A percentile compares a stretch with the other conserved stretches of the same genome.
Evolutionary conservation across 2,113 vertebrate species (phyloP).

Genomic region (Gymnorhina tibicen): DNA sequence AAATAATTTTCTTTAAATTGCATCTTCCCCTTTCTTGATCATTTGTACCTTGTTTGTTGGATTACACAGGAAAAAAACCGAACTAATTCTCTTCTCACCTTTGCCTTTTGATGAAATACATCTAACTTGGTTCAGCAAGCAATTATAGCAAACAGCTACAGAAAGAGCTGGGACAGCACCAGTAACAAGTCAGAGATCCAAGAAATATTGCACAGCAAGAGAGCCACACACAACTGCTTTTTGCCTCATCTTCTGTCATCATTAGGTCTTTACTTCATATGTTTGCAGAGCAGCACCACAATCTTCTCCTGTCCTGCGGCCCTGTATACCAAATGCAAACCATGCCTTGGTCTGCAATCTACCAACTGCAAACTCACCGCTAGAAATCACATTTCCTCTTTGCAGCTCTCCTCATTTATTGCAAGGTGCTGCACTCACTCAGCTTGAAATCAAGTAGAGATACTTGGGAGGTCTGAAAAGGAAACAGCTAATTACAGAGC

Average conservation of each 20-base stretch:
- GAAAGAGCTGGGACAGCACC: background rate
- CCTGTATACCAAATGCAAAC: background rate
- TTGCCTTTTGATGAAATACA: background rate
- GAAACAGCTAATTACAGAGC: slow-evolving; percentile 5
- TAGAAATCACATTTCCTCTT: background rate
- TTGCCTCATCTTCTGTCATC: background rate
- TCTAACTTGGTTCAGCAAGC: background rate
- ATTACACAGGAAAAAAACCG: background rate
- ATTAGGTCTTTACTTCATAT: background rate
- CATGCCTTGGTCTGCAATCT: background rate
- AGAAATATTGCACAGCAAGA: background rate
- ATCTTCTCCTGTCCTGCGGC: background rate
- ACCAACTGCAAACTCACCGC: background rate
- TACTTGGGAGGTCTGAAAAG: background rate
- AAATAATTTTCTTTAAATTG: background rate
- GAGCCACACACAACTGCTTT: background rate
- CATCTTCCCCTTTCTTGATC: background rate
- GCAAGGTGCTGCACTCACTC: background rate
- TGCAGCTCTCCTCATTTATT: background rate
- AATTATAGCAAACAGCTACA: background rate
- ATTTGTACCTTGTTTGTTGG: background rate
- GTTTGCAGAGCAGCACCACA: background rate
- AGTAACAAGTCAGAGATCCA: background rate
- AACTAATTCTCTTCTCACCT: background rate
- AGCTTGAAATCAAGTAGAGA: background rate